These are phyloP conservation scores for Mythimna vitellina DNA, from an alignment of 2,888 invertebrate species.

Conservation along the genomic window DNA sequence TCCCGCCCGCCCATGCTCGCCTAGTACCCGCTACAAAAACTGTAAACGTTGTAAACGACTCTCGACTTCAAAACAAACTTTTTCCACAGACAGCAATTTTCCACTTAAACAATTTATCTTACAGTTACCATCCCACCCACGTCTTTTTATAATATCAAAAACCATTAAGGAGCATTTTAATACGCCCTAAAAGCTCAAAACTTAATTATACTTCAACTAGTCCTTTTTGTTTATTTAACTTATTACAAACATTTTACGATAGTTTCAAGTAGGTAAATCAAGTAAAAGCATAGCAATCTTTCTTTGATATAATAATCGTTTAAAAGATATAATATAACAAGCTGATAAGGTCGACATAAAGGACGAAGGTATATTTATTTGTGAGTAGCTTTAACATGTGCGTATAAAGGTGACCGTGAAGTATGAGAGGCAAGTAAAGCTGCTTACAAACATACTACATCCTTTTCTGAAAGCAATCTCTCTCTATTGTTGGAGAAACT, in stretches of 20 bases:
- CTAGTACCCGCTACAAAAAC: conserved; percentile 77
- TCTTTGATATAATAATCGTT: conserved; percentile 24
- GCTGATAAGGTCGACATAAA: conserved; percentile 37
- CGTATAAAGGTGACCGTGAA: conserved; percentile 64
- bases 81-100: background rate
- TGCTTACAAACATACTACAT: conserved; percentile 83
- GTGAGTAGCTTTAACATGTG: conserved; percentile 41
- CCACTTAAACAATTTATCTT: conserved; percentile 5
- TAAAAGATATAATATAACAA: conserved; percentile 39
- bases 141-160: conserved; percentile 15
- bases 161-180: conserved; percentile 17
- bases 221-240: conserved; percentile 36
- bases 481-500: conserved; percentile 72
- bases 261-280: conserved; percentile 43
- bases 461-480: conserved; percentile 74
- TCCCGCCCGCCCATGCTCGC: conserved; percentile 72
- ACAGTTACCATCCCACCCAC: conserved; percentile 1
- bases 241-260: conserved; percentile 44
- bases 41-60: conserved; percentile 71
- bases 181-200: conserved; percentile 49
- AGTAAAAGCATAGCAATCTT: conserved; percentile 24
- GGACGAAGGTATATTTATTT: conserved; percentile 47
- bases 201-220: conserved; percentile 33
- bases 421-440: conserved; percentile 79
- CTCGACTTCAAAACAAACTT: conserved; percentile 19